A percentile compares a stretch with the other conserved stretches of the same genome.
Evolutionary conservation across 64 coral and sea anemone species (phyloP).

Genomic region (Stichodactyla helianthus): DNA sequence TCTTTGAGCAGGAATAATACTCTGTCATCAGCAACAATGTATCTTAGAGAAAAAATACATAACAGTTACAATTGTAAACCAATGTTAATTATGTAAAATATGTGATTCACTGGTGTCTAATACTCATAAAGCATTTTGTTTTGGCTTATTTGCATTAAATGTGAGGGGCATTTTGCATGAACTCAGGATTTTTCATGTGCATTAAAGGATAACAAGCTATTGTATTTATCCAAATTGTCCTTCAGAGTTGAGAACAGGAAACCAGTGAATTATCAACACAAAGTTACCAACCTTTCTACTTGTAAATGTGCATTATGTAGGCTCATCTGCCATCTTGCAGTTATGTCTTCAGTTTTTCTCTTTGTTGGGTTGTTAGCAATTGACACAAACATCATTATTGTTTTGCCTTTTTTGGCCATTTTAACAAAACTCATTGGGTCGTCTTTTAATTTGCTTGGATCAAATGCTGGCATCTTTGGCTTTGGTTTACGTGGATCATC

Average conservation of each 20-base stretch:
- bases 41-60: conserved; percentile 39
- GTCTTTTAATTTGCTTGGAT: conserved; percentile 68
- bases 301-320: conserved; percentile 95
- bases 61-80: not conserved
- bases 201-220: no score
- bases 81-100: no score
- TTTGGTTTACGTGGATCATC: conserved; percentile 69
- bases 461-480: conserved; percentile 50
- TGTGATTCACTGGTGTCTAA: no score
- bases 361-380: conserved; percentile 61
- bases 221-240: no score
- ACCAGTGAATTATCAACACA: no score
- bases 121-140: no score
- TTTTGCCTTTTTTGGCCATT: conserved; percentile 87
- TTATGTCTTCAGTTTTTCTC: conserved; percentile 70
- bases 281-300: conserved; percentile 63
- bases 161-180: no score
- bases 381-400: conserved; percentile 88
- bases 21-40: conserved; percentile 85
- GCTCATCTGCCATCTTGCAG: conserved; percentile 81
- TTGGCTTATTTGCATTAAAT: no score
- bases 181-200: no score
- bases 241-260: no score
- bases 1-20: conserved; percentile 81
- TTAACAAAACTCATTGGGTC: conserved; percentile 88